Evolutionary conservation across 2,888 invertebrate species (phyloP).

Genomic region (Nemoura dubitans): DNA sequence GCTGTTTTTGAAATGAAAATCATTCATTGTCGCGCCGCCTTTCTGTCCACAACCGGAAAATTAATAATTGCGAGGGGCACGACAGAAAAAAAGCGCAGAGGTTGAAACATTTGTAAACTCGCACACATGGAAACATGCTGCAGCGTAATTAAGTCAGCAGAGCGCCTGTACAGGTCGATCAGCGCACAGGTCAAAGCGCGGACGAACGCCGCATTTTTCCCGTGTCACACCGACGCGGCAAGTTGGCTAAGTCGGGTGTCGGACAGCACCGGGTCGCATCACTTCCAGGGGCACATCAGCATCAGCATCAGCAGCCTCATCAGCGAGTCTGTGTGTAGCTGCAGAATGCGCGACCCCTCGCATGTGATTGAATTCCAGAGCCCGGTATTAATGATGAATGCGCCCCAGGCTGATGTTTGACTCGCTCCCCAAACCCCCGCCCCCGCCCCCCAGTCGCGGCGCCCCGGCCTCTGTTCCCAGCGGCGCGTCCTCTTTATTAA

Average conservation of each 20-base stretch:
- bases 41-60: not conserved
- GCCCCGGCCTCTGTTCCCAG: not conserved
- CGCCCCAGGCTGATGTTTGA: not conserved
- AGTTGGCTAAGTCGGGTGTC: not conserved
- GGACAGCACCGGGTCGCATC: too few relatives aligned
- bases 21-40: not conserved
- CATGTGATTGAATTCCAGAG: constrained; percentile 5
- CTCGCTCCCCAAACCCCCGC: not conserved
- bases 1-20: not conserved
- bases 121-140: not conserved
- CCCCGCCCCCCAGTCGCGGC: too few relatives aligned
- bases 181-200: not conserved
- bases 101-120: not conserved
- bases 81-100: not conserved
- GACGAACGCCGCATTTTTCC: not conserved
- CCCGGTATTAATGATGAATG: constrained; percentile 4
- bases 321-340: not conserved
- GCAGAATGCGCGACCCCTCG: not conserved
- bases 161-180: not conserved
- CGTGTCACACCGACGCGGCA: not conserved
- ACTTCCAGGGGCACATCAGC: not conserved
- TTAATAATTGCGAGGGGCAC: not conserved
- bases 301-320: not conserved
- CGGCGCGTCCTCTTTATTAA: not conserved
- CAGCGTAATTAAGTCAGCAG: not conserved